A percentile compares a stretch with the other conserved stretches of the same genome.
phyloP scores from a whole-genome alignment of 2,888 invertebrate species.

The Eremobia ochroleuca region DNA sequence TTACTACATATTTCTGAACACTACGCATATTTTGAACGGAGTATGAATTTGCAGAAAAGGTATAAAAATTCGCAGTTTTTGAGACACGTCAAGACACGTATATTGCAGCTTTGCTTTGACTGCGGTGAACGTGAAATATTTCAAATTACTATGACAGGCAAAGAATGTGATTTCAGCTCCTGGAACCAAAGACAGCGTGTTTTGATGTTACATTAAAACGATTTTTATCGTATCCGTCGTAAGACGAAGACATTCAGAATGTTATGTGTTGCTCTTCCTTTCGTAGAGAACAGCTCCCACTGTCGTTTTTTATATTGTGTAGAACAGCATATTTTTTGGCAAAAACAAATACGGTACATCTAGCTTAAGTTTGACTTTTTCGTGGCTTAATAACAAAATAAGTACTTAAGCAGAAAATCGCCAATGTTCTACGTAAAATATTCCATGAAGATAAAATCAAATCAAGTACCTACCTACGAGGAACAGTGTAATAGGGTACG shows the following conservation, averaged over 20 bases:
- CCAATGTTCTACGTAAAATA: neutral
- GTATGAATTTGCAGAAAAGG: neutral
- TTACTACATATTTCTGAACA: slow-evolving; percentile 4
- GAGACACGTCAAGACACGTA: slow-evolving; percentile 2
- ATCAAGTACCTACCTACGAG: neutral
- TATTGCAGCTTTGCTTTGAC: slow-evolving; percentile 26
- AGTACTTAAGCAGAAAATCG: neutral
- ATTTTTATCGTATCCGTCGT: slow-evolving; percentile 8
- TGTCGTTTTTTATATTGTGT: slow-evolving; percentile 1
- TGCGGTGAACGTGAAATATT: slow-evolving; percentile 23
- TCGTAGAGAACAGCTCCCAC: neutral
- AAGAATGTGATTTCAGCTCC: slow-evolving; percentile 26
- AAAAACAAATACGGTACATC: neutral
- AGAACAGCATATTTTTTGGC: neutral
- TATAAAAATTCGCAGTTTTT: slow-evolving; percentile 13
- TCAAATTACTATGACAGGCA: slow-evolving; percentile 18
- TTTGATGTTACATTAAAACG: slow-evolving; percentile 3
- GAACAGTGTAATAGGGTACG: neutral
- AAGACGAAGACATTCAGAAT: neutral
- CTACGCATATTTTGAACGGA: slow-evolving; percentile 1
- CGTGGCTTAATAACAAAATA: neutral
- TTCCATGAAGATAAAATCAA: neutral
- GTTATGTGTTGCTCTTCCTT: neutral
- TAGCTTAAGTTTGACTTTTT: neutral
- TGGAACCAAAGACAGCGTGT: slow-evolving; percentile 1